phyloP scores from a whole-genome alignment of 2,113 vertebrate species.

The Nothoprocta perdicaria region DNA sequence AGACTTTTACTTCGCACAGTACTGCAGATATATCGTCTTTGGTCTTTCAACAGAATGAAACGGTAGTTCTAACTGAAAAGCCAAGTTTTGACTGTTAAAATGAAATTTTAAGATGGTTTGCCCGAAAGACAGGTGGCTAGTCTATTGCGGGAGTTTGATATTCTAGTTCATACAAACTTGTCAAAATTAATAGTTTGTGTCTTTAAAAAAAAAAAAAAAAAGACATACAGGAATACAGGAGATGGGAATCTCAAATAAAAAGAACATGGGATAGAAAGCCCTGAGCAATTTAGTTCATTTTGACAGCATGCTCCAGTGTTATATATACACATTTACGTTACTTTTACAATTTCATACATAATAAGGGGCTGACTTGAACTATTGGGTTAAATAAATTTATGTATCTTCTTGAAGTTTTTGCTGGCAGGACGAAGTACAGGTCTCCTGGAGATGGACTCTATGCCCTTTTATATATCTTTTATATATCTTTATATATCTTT shows the following conservation, averaged over 20 bases:
- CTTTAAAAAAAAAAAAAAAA: not conserved
- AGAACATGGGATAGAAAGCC: not conserved
- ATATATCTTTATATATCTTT: conserved; percentile 9
- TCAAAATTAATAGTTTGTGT: not conserved
- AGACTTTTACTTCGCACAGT: conserved; percentile 3
- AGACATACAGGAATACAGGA: not conserved
- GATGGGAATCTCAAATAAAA: not conserved
- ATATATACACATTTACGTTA: not conserved
- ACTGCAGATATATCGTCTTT: not conserved
- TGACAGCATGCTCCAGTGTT: not conserved
- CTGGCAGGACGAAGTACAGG: conserved; percentile 15
- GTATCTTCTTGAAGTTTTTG: conserved; percentile 39
- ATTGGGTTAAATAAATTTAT: conserved; percentile 26
- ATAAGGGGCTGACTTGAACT: not conserved
- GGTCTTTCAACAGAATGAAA: not conserved
- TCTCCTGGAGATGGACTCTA: conserved; percentile 3
- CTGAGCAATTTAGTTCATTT: not conserved
- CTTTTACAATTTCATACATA: not conserved
- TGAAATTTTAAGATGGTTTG: conserved; percentile 7
- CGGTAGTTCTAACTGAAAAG: conserved; percentile 22
- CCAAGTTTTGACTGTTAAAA: conserved; percentile 31
- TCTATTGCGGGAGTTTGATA: not conserved
- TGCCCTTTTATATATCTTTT: conserved; percentile 17
- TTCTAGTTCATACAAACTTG: not conserved
- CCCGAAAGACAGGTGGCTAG: not conserved